Base-by-base conservation (phyloP, 2,888 invertebrate genomes). In the Drosophila atripex region DNA sequence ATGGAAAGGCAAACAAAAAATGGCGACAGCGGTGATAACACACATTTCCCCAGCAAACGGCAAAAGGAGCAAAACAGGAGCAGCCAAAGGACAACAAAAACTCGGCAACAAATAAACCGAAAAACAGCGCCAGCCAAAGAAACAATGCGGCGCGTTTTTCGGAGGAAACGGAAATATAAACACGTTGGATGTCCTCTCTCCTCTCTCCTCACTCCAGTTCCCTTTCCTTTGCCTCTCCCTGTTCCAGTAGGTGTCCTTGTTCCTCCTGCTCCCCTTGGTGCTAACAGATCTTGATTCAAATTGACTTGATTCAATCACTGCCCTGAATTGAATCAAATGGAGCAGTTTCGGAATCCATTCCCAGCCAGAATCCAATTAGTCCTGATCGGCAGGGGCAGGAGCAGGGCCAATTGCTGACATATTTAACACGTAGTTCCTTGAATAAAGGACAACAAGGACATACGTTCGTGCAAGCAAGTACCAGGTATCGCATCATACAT, bases 1-100 rank as follows among this genome's bases (percentile, higher is more conserved):
- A 55, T 53, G 73, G 75, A 23, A 41, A 61, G 58, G 58, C 47
- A 65, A 60, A 70, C 50, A 73, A 77, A 71, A 84, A 86, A 68
- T 55, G 75, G 80, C 64, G 71, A 79, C 80, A 79, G 75, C 70
- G 49, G 71, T 83, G 80, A 77, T 83, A 75, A 80, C 77, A 80
- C 66, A 53, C 64, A 43, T 21, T 43, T 18, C 21, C 50, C 61
- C 21, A n/a, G n/a, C 38, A 21, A 56, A 47, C 32, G 41, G n/a
- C 5, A 35, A 35, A 35, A n/a, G 35, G 35, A 47, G 57, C 30
- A 52, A 41, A 50, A 45, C 52, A 35, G 32, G 9, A 8, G 30
- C 18, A 50, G 28, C 28, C 28, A 28, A 8, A 28, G 28, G 28
- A 28, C 28, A 9, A 39, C 21, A 45, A 30, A 30, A 12, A 14